Percentiles rank a stretch among this genome's conserved stretches.
These are phyloP conservation scores for Microcebus murinus DNA, from an alignment of 2,113 vertebrate species.

Conservation along the genomic window DNA sequence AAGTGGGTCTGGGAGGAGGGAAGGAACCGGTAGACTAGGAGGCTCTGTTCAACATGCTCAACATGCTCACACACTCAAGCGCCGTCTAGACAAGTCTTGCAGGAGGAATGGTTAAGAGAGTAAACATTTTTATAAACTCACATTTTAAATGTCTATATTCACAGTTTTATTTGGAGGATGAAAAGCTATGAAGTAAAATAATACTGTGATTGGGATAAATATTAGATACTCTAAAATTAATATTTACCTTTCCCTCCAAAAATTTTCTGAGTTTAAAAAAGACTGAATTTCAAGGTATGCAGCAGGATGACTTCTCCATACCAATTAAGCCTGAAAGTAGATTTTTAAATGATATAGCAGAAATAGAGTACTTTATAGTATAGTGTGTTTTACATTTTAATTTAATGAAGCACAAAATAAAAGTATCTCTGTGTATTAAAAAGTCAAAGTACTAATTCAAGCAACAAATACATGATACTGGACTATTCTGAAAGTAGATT, in stretches of 20 bases:
- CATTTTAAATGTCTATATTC: not conserved
- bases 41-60: not conserved
- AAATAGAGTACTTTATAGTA: not conserved
- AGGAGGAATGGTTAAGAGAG: not conserved
- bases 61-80: not conserved
- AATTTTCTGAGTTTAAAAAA: not conserved
- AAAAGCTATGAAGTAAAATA: not conserved
- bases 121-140: not conserved
- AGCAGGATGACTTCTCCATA: not conserved
- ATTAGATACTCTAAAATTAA: not conserved
- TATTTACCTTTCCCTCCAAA: not conserved
- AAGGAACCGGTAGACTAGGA: not conserved
- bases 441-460: slow-evolving; percentile 7
- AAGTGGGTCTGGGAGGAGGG: not conserved
- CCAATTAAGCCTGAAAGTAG: not conserved
- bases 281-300: not conserved
- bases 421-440: not conserved
- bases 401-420: not conserved
- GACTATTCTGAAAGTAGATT: not conserved
- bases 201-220: not conserved
- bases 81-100: not conserved
- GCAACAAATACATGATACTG: not conserved
- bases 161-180: not conserved
- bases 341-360: not conserved
- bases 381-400: not conserved